phyloP scores from a whole-genome alignment of 2,888 invertebrate species.

The Oscheius sp. region DNA sequence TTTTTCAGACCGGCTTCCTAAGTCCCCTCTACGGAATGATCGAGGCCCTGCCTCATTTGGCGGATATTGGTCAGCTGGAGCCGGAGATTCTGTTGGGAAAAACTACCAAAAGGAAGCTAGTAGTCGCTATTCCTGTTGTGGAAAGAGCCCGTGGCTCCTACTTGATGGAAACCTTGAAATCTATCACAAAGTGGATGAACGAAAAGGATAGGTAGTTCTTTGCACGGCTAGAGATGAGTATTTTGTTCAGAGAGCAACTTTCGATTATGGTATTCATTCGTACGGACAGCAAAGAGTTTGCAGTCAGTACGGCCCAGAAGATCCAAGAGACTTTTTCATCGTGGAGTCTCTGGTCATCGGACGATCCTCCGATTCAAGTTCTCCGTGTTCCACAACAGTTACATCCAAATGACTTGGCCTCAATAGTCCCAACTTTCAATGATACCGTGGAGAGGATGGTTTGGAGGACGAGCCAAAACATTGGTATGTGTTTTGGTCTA shows the following conservation, averaged over 20 bases:
- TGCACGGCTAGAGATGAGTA: neutral
- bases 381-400: neutral
- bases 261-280: neutral
- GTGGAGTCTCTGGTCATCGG: too few relatives aligned
- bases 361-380: neutral
- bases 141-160: neutral
- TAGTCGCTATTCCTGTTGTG: neutral
- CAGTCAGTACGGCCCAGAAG: too few relatives aligned
- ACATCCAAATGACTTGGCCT: neutral
- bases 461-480: neutral
- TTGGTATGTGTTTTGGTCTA: neutral
- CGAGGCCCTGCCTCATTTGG: too few relatives aligned
- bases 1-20: too few relatives aligned
- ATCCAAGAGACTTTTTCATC: too few relatives aligned
- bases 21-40: too few relatives aligned
- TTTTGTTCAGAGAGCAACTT: neutral
- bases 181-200: neutral
- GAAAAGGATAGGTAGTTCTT: neutral
- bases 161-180: constrained; percentile 1
- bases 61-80: constrained; percentile 2
- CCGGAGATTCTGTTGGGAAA: constrained; percentile 2
- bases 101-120: neutral
- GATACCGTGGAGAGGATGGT: neutral
- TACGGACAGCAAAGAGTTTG: neutral
- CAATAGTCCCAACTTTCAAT: neutral